Conservation (phyloP, 2,113 vertebrate species). For the Gulo gulo region DNA sequence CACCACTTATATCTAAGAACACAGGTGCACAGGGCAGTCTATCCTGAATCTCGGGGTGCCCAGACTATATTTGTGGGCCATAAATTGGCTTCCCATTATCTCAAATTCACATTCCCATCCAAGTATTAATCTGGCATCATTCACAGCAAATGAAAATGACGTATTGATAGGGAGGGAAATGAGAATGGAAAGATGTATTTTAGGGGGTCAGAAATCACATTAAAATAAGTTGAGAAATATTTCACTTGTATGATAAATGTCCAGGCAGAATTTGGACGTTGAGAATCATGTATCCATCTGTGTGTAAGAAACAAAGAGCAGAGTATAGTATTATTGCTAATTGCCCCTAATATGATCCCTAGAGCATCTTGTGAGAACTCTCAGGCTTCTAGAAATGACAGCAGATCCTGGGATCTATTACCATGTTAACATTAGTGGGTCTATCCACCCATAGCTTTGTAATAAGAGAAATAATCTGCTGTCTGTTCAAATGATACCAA, state of each 20-base stretch:
- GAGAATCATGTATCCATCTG: background rate
- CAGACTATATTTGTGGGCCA: background rate
- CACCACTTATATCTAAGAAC: background rate
- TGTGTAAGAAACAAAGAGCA: background rate
- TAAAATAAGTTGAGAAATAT: background rate
- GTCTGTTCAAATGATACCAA: background rate
- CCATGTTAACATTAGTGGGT: background rate
- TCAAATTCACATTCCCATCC: background rate
- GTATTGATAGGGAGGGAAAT: constrained; percentile 30
- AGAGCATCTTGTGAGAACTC: background rate
- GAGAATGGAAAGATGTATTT: background rate
- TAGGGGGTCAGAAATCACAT: background rate
- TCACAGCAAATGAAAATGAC: background rate
- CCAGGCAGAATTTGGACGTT: background rate
- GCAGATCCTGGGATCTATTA: background rate
- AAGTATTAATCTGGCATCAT: background rate
- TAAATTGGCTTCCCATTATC: background rate
- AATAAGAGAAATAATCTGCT: background rate
- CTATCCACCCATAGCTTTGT: background rate
- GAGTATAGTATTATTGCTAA: background rate
- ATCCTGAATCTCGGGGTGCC: background rate
- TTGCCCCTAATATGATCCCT: background rate
- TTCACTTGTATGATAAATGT: background rate
- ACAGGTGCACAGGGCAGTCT: background rate
- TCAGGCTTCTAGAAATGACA: background rate